Conservation (phyloP, 1,140 invertebrate genomes). For the Bacillus rossius region DNA sequence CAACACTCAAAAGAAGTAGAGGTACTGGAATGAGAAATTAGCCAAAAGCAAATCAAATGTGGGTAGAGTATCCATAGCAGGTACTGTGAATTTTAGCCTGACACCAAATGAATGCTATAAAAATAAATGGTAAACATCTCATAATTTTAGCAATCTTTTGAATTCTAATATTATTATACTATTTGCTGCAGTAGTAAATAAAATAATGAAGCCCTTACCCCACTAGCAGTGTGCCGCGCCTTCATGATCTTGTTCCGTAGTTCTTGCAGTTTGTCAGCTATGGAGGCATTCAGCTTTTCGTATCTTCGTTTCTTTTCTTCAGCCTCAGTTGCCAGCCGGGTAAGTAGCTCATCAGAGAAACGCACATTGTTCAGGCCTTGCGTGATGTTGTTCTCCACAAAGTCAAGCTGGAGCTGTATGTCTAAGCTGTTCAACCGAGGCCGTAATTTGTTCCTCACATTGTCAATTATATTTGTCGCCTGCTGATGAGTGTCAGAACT, state of each 20-base stretch:
- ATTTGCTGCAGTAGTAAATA: background rate
- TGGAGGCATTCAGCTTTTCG: conserved; percentile 52
- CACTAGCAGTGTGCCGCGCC: conserved; percentile 73
- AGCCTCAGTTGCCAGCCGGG: conserved; percentile 15
- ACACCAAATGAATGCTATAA: no score
- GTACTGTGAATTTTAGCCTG: no score
- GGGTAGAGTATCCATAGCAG: no score
- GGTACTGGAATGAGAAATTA: no score
- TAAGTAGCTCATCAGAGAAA: conserved; percentile 37
- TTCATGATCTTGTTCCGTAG: conserved; percentile 68
- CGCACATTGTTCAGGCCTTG: conserved; percentile 42
- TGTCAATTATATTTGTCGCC: background rate
- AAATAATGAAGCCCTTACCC: conserved; percentile 47
- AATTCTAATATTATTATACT: background rate
- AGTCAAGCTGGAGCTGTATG: no score
- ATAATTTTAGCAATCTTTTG: no score
- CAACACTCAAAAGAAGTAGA: no score
- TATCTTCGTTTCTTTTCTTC: conserved; percentile 49
- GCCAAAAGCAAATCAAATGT: no score
- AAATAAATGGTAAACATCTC: background rate
- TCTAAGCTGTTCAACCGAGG: background rate
- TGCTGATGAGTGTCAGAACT: background rate
- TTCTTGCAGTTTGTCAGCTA: conserved; percentile 55
- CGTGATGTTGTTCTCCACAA: no score
- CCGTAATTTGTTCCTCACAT: background rate